Evolutionary conservation across 2,113 vertebrate genomes (phyloP).

Genomic region (Coptodon rendalli): DNA sequence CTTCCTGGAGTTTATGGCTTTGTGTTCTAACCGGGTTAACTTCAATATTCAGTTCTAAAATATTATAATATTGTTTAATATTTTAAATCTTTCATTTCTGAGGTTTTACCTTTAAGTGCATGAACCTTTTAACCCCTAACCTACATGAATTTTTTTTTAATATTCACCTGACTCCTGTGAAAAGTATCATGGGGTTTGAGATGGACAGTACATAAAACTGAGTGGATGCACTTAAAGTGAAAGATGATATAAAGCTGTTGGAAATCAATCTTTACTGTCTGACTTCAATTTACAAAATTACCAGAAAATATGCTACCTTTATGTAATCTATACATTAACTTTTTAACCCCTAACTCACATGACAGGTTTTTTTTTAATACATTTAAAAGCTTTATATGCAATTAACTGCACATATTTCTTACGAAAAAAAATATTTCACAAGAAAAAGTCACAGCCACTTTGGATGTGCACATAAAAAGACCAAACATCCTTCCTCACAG

Average conservation of each 20-base stretch:
- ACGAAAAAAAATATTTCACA: neutral
- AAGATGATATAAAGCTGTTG: neutral
- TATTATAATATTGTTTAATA: neutral
- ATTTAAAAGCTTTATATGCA: neutral
- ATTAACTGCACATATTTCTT: neutral
- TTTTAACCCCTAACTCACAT: neutral
- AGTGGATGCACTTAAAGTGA: neutral
- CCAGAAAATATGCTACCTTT: neutral
- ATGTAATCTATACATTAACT: neutral
- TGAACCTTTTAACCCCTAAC: neutral
- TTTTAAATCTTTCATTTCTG: neutral
- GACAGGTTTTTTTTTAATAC: neutral
- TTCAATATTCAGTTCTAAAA: neutral
- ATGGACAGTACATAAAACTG: neutral
- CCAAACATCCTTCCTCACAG: neutral
- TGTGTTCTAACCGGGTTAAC: neutral
- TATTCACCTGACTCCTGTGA: neutral
- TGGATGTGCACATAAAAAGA: neutral
- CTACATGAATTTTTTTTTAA: neutral
- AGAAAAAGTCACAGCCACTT: neutral
- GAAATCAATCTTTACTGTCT: neutral
- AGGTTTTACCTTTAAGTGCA: neutral
- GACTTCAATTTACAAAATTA: neutral
- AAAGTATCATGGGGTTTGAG: neutral
- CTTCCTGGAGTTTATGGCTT: slow-evolving; percentile 2